Conservation (phyloP, 1,140 invertebrate species). For the Prorops nasuta region DNA sequence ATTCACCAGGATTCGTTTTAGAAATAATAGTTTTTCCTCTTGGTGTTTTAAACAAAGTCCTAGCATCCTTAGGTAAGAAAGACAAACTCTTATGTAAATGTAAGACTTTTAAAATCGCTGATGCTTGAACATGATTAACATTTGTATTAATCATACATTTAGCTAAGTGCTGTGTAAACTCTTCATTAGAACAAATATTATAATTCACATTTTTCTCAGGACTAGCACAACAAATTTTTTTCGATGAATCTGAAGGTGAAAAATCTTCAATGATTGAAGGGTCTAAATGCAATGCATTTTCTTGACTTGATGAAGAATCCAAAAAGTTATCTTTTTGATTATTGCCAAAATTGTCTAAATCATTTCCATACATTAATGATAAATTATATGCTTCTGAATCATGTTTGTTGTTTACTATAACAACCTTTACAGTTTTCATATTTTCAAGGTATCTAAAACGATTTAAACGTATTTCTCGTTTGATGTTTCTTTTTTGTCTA, state of each 20-base stretch:
- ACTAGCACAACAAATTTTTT: neutral
- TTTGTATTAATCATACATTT: conserved; percentile 10
- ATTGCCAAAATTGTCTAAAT: neutral
- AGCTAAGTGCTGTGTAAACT: neutral
- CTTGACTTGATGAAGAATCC: neutral
- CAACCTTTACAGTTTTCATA: neutral
- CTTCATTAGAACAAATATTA: neutral
- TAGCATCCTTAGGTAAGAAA: neutral
- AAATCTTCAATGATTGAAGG: neutral
- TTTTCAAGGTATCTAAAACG: neutral
- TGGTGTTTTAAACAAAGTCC: conserved; percentile 1
- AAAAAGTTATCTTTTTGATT: neutral
- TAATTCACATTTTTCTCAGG: neutral
- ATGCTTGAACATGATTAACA: conserved; percentile 4
- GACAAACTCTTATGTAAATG: conserved; percentile 7
- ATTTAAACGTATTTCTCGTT: neutral
- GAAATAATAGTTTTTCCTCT: neutral
- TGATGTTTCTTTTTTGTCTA: neutral
- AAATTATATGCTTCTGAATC: neutral
- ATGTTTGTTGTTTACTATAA: neutral
- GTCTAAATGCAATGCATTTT: neutral
- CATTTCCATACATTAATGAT: neutral
- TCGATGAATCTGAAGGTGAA: neutral
- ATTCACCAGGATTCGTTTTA: conserved; percentile 6
- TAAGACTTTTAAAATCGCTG: conserved; percentile 8